A percentile compares a stretch with the other conserved stretches of the same genome.
Conservation (phyloP, 2,888 invertebrate species). For the Notocelia uddmanniana region DNA sequence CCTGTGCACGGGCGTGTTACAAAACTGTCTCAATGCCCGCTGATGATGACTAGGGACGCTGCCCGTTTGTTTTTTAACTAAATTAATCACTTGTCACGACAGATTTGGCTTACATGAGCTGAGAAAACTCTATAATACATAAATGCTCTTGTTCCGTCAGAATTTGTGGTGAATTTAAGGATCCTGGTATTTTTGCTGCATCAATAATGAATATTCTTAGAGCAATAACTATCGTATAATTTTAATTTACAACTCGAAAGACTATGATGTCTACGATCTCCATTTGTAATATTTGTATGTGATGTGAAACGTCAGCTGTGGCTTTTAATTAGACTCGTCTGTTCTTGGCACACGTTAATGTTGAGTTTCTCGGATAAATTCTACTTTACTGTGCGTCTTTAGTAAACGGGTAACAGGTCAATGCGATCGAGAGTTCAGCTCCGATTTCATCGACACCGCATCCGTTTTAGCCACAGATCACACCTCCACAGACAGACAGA, state of each 20-base stretch:
- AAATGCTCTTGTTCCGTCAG: neutral
- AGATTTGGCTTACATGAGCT: conserved; percentile 22
- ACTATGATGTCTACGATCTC: conserved; percentile 21
- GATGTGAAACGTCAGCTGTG: conserved; percentile 37
- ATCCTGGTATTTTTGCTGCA: neutral
- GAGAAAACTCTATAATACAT: conserved; percentile 14
- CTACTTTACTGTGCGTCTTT: neutral
- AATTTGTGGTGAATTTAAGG: neutral
- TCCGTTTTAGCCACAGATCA: neutral
- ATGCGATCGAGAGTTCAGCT: neutral
- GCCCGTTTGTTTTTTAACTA: conserved; percentile 26
- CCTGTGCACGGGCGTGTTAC: conserved; percentile 42
- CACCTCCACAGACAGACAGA: too few species aligned
- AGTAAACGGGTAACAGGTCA: neutral
- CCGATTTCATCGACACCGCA: conserved; percentile 1
- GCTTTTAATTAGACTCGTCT: conserved; percentile 59
- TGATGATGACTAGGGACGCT: conserved; percentile 26
- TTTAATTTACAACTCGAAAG: conserved; percentile 3
- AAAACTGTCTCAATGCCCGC: conserved; percentile 37
- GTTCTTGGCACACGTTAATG: conserved; percentile 56
- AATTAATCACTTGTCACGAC: conserved; percentile 35
- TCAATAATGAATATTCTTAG: conserved; percentile 2
- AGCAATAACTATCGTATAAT: conserved; percentile 3
- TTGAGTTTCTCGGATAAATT: conserved; percentile 20
- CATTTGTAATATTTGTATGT: conserved; percentile 16